These are phyloP conservation scores for Danio choprae DNA, from an alignment of 2,797 vertebrate genomes.

Conservation along the genomic window DNA sequence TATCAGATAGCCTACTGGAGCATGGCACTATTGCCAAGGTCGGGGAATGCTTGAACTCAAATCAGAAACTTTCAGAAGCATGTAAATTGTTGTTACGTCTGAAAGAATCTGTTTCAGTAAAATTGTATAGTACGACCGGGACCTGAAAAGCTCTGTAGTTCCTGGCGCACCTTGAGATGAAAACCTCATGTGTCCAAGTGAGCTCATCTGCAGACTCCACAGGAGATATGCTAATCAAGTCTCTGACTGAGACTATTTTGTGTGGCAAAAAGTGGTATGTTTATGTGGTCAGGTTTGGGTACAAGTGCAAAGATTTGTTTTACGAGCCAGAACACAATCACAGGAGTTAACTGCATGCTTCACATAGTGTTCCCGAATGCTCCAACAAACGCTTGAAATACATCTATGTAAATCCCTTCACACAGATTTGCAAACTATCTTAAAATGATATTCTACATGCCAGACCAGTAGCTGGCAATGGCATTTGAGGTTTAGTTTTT, in stretches of 20 bases:
- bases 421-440: too few species aligned
- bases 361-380: background rate
- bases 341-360: background rate
- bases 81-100: too few species aligned
- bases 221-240: constrained; percentile 25
- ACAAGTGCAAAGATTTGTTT: background rate
- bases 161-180: background rate
- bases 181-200: constrained; percentile 14
- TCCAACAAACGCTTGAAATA: too few species aligned
- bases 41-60: too few species aligned
- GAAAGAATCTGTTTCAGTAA: background rate
- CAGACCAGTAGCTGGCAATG: too few species aligned
- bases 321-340: background rate
- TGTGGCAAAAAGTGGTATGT: background rate
- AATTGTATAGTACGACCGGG: background rate
- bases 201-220: constrained; percentile 34
- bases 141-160: background rate
- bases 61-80: too few species aligned
- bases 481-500: too few species aligned
- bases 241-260: background rate
- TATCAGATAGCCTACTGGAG: too few species aligned
- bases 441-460: too few species aligned
- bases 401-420: too few species aligned
- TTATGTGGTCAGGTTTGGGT: background rate
- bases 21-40: too few species aligned